A percentile compares a stretch with the other conserved stretches of the same genome.
Conservation (phyloP, 2,888 invertebrate genomes). For the Cryptocheilus praepositus region DNA sequence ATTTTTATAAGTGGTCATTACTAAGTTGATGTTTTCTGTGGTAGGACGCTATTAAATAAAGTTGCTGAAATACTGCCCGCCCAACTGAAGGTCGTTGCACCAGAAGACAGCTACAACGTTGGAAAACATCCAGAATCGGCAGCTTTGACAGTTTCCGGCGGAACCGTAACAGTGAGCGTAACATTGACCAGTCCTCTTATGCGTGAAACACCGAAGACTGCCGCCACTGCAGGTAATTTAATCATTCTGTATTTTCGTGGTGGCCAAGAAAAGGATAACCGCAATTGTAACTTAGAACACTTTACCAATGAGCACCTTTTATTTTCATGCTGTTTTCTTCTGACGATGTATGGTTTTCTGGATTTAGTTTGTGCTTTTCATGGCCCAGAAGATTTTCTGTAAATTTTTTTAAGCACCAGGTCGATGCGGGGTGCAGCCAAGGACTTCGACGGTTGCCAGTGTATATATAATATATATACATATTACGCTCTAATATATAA, state of each 20-base stretch:
- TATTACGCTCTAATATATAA: slow-evolving; percentile 55
- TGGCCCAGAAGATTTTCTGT: slow-evolving; percentile 67
- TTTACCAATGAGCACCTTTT: slow-evolving; percentile 40
- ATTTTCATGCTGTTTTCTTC: slow-evolving; percentile 45
- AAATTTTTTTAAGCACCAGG: slow-evolving; percentile 65
- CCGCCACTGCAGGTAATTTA: slow-evolving; percentile 68
- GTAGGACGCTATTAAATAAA: slow-evolving; percentile 84
- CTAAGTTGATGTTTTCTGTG: neutral
- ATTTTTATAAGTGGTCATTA: neutral
- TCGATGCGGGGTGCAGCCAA: slow-evolving; percentile 62
- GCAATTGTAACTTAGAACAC: slow-evolving; percentile 22
- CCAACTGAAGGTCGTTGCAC: slow-evolving; percentile 84
- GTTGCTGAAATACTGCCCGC: slow-evolving; percentile 90
- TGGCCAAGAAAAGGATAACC: slow-evolving; percentile 74
- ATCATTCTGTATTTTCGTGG: slow-evolving; percentile 54
- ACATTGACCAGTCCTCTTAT: slow-evolving; percentile 95
- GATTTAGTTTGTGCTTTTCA: slow-evolving; percentile 72
- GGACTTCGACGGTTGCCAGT: slow-evolving; percentile 61
- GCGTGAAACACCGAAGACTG: slow-evolving; percentile 81
- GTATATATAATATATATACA: slow-evolving; percentile 43
- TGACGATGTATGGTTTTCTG: slow-evolving; percentile 34
- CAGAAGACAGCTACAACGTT: slow-evolving; percentile 88
- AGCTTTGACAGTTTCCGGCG: slow-evolving; percentile 88
- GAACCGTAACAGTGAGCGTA: slow-evolving; percentile 87
- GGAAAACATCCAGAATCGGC: slow-evolving; percentile 90